Base-by-base conservation (phyloP, 2,797 vertebrate species). In the Spatula versicolor region DNA sequence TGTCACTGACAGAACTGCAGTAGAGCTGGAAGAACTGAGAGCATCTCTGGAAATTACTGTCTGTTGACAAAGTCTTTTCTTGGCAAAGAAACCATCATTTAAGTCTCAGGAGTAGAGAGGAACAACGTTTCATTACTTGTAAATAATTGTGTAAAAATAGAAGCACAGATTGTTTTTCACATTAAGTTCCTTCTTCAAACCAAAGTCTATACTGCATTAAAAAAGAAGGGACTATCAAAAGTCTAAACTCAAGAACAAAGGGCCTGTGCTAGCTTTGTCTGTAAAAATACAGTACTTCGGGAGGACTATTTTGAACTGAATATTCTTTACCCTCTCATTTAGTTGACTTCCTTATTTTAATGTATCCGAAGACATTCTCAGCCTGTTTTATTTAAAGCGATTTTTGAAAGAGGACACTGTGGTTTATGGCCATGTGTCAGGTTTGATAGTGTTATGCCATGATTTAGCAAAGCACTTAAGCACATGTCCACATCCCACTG, bases 111-210 rank as follows among this genome's bases (percentile, higher is more conserved):
- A 95, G 91, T 2, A 26, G 90, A 87, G 88, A 89, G 78, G 92
- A 96, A 86, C 75, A 64, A 87, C 78, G 91, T 93, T 93, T 89
- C 91, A 90, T 86, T 78, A 75, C 90, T 81, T 94, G 91, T 96
- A 96, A 96, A 96, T 95, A 96, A 85, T 72, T 9, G 83, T 4
- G 93, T 95, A 94, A 94, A 95, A 95, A 96, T 95, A 96, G 92
- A 80, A 74, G 67, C 23, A 4, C 83, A 85, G 94, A 95, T 95
- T 90, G 93, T 81, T 96, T 94, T 92, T 86, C 88, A 64, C 84
- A 84, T 90, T 63, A 92, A 85, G 86, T 63, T 91, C 91, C 87
- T 86, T 72, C 87, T 92, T 68, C 50, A 8, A 58, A 7, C 60
- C 92, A 2, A 78, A 88, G 52, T 2, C 19, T 7, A 37, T 4